phyloP scores from a whole-genome alignment of 2,888 invertebrate genomes.

The Cenopis cana region DNA sequence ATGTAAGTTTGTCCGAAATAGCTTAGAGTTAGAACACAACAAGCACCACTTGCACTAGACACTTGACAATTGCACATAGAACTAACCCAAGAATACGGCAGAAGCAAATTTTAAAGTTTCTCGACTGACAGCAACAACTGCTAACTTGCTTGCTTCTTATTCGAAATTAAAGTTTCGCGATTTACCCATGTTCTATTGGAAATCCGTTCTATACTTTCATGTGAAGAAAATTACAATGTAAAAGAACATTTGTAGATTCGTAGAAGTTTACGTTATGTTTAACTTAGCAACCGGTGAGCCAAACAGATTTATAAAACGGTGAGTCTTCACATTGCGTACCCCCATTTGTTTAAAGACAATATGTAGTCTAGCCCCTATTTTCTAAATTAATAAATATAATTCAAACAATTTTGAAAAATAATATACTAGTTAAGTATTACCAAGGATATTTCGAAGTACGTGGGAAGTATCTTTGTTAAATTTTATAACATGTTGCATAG shows the following conservation, averaged over 20 bases:
- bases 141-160: constrained; percentile 42
- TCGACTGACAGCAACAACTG: constrained; percentile 50
- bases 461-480: no score
- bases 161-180: constrained; percentile 44
- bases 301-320: background rate
- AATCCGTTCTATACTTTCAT: constrained; percentile 7
- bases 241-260: background rate
- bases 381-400: background rate
- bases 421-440: no score
- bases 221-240: background rate
- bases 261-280: background rate
- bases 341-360: background rate
- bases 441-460: no score
- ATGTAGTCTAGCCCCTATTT: background rate
- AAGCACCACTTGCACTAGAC: constrained; percentile 72
- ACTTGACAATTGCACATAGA: constrained; percentile 73
- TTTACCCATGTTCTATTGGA: constrained; percentile 35
- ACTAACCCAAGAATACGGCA: constrained; percentile 68
- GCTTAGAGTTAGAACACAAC: constrained; percentile 71
- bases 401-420: no score
- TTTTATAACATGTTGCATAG: background rate
- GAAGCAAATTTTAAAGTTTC: constrained; percentile 40
- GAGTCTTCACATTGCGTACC: background rate
- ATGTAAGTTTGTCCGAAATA: constrained; percentile 73
- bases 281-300: no score